Conservation (phyloP, 1,140 invertebrate species). For the Muscidifurax raptorellus region DNA sequence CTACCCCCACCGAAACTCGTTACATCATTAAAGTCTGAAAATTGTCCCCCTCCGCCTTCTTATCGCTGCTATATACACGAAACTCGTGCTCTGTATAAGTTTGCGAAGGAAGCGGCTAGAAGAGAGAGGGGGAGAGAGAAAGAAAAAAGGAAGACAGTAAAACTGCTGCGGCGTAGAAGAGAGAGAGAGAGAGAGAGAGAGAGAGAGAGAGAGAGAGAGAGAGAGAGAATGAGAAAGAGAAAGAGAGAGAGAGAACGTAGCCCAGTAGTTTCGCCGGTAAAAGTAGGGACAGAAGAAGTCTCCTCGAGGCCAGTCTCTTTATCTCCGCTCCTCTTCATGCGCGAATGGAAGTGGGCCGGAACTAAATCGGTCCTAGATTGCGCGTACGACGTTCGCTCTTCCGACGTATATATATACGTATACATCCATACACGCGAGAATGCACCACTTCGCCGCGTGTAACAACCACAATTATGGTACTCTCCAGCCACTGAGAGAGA, state of each 20-base stretch:
- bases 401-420: slow-evolving; percentile 13
- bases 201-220: not conserved
- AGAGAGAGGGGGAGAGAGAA: not conserved
- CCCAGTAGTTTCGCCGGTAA: no score
- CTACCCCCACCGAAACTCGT: not conserved
- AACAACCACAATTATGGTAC: slow-evolving; percentile 18
- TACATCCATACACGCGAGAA: slow-evolving; percentile 8
- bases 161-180: not conserved
- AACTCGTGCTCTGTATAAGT: slow-evolving; percentile 4
- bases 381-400: not conserved
- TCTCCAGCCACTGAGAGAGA: not conserved
- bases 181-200: not conserved
- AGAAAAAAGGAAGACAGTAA: not conserved
- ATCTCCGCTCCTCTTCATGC: not conserved
- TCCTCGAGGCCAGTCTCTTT: not conserved
- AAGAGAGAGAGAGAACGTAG: not conserved
- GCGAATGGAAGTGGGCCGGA: slow-evolving; percentile 38
- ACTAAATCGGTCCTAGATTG: slow-evolving; percentile 45
- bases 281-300: no score
- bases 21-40: slow-evolving; percentile 52
- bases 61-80: not conserved
- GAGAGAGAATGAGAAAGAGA: not conserved
- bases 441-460: not conserved
- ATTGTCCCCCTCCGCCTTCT: slow-evolving; percentile 37
- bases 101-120: not conserved